Evolutionary conservation across 2,888 invertebrate genomes (phyloP), one percentile per base, ranked within the genome.

Genomic region (Pandemis cinnamomeana): DNA sequence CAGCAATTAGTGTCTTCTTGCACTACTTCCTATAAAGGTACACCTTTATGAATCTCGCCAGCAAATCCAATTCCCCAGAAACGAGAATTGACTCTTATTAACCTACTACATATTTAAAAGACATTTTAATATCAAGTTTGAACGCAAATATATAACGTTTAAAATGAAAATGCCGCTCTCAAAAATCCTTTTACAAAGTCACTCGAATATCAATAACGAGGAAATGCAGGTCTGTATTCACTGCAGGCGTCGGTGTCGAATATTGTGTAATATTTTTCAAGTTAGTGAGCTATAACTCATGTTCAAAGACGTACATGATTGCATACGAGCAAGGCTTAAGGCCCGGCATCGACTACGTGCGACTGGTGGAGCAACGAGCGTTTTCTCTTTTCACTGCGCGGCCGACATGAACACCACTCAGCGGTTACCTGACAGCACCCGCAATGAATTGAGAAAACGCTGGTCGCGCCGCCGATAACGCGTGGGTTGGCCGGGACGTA

Each of bases 231-330:
- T 46, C 60, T 67, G 67, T 67, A 72, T 63, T 73, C 60, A 60
- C 60, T 66, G 60, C 64, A 66, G 55, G 63, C 55, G 63, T 20
- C 44, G 46, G 42, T 60, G 69, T 60, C 53, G 53, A 67, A 70
- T 66, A 73, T 73, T 66, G 63, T 66, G 69, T 60, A 73, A 70
- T 70, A 73, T 73, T 73, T 73, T 73, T 67, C 69, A 70, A 53
- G 69, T 73, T 60, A 66, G 60, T 51, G 48, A 64, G 42, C 51
- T 42, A 66, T 73, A 70, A 73, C 69, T 73, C 69, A 70, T 70
- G 51, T 66, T 73, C 69, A 64, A 51, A 70, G 73, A 70, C 69
- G 69, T 66, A 66, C 44, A 73, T 73, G 69, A 73, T 66, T 70
- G 73, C 64, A 70, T 66, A 36, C 44, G 51, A 60, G 69, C 15